A percentile compares a stretch with the other conserved stretches of the same genome.
Conservation (phyloP, 1,140 invertebrate genomes). For the Geopemphigus sp. region DNA sequence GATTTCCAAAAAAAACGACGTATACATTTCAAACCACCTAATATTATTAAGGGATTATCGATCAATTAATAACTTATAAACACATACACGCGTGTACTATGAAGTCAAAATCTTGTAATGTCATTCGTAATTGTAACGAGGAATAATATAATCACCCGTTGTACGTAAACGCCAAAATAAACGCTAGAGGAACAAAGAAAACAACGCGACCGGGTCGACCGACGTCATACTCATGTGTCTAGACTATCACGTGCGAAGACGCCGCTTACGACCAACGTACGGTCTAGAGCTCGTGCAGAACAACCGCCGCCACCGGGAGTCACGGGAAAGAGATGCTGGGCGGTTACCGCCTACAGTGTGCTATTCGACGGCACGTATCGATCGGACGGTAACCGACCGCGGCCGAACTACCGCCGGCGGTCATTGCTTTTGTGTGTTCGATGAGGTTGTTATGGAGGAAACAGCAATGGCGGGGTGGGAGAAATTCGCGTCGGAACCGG, state of each 20-base stretch:
- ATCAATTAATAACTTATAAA: too few relatives aligned
- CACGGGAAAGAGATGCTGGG: constrained; percentile 2
- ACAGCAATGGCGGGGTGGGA: too few relatives aligned
- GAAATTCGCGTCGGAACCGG: constrained; percentile 24
- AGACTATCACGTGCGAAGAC: constrained; percentile 30
- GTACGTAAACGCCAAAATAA: not conserved
- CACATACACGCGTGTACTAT: too few relatives aligned
- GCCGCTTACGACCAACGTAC: not conserved
- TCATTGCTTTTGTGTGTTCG: constrained; percentile 33
- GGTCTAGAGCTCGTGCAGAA: not conserved
- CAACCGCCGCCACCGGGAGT: not conserved
- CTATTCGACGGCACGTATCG: not conserved
- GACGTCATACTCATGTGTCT: constrained; percentile 2
- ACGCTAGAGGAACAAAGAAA: not conserved
- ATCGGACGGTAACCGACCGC: constrained; percentile 23
- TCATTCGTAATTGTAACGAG: too few relatives aligned
- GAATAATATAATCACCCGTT: too few relatives aligned
- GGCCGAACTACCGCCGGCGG: constrained; percentile 20
- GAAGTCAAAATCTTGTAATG: too few relatives aligned
- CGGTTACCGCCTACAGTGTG: not conserved
- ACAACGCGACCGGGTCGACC: not conserved
- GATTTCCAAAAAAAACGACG: too few relatives aligned
- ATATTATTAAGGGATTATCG: too few relatives aligned
- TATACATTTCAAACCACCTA: too few relatives aligned
- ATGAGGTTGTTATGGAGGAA: not conserved